Conservation (phyloP, 1,140 invertebrate species). For the Rhyacophila brunnea region DNA sequence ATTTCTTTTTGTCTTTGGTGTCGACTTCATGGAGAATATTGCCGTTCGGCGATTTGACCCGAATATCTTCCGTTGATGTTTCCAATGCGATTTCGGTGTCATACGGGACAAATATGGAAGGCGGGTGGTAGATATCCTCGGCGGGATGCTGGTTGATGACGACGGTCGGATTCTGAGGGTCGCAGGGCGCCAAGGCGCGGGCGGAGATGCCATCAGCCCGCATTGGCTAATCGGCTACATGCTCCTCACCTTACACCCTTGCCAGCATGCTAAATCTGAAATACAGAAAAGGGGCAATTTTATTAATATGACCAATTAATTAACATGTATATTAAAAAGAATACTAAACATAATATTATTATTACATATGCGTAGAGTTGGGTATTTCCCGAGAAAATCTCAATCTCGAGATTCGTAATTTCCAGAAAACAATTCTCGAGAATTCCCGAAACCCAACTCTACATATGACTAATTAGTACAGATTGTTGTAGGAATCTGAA, state of each 20-base stretch:
- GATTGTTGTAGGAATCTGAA: too few relatives aligned
- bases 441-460: too few relatives aligned
- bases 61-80: background rate
- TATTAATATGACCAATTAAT: too few relatives aligned
- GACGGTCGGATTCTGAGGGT: slow-evolving; percentile 4
- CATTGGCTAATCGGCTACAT: slow-evolving; percentile 33
- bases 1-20: background rate
- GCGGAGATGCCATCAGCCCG: slow-evolving; percentile 29
- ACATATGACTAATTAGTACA: too few relatives aligned
- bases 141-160: background rate
- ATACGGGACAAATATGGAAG: background rate
- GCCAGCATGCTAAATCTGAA: too few relatives aligned
- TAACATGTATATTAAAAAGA: too few relatives aligned
- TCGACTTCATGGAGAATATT: background rate
- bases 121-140: slow-evolving; percentile 1
- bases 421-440: too few relatives aligned
- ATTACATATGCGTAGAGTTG: too few relatives aligned
- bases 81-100: background rate
- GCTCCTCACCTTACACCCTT: slow-evolving; percentile 8
- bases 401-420: too few relatives aligned
- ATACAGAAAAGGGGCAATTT: too few relatives aligned
- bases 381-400: too few relatives aligned
- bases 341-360: too few relatives aligned
- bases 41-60: background rate
- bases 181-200: slow-evolving; percentile 13